Evolutionary conservation across 2,888 invertebrate genomes (phyloP).

Genomic region (Synanthedon formicaeformis): DNA sequence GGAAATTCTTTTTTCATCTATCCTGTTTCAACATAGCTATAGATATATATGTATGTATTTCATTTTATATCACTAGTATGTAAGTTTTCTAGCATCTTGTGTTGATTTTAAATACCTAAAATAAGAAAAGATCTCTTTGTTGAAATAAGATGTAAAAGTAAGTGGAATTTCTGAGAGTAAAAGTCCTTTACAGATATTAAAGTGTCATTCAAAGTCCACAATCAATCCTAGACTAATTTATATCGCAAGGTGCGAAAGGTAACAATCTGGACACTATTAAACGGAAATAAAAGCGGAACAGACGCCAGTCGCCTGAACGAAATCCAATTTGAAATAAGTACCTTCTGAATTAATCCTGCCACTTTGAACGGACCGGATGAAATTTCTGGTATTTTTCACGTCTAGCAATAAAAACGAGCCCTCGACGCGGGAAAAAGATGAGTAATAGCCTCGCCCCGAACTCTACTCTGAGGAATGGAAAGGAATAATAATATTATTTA

Average conservation of each 20-base stretch:
- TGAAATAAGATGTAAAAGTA: no score
- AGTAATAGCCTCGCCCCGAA: slow-evolving; percentile 57
- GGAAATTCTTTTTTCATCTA: no score
- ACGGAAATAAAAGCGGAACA: slow-evolving; percentile 47
- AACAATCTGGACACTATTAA: slow-evolving; percentile 51
- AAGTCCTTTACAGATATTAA: no score
- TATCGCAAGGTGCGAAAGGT: neutral
- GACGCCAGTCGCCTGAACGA: slow-evolving; percentile 42
- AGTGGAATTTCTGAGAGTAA: no score
- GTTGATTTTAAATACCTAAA: no score
- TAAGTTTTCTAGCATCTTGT: neutral
- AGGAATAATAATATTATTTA: slow-evolving; percentile 58
- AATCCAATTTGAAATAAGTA: slow-evolving; percentile 71
- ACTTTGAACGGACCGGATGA: slow-evolving; percentile 63
- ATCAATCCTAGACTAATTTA: neutral
- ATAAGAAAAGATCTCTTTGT: no score
- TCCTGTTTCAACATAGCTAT: neutral
- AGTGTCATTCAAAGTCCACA: neutral
- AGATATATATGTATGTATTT: neutral
- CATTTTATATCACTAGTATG: neutral
- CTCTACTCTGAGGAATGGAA: slow-evolving; percentile 51
- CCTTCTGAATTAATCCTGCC: slow-evolving; percentile 68
- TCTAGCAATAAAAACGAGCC: slow-evolving; percentile 66
- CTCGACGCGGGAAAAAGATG: slow-evolving; percentile 58
- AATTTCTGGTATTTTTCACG: slow-evolving; percentile 70